Evolutionary conservation across 2,888 invertebrate genomes (phyloP).

Genomic region (Arctia plantaginis): DNA sequence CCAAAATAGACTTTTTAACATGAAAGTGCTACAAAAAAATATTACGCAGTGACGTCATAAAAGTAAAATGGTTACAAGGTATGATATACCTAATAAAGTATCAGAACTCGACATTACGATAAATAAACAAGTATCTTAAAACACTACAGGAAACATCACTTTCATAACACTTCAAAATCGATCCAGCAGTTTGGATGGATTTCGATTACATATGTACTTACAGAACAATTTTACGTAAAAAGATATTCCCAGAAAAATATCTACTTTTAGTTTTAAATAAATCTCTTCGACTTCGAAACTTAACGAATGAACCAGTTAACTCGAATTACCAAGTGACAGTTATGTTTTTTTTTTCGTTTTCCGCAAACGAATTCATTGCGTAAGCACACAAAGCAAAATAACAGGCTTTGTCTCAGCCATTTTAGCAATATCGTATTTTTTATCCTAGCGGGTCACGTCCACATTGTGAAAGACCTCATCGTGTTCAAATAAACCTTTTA

Average conservation of each 20-base stretch:
- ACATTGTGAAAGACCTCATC: slow-evolving; percentile 26
- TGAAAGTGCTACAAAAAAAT: not conserved
- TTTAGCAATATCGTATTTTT: not conserved
- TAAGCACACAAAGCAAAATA: not conserved
- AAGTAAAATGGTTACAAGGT: too few species aligned
- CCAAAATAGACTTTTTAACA: not conserved
- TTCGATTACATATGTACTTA: too few species aligned
- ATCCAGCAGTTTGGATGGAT: too few species aligned
- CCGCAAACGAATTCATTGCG: not conserved
- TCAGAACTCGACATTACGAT: not conserved
- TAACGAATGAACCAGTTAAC: not conserved
- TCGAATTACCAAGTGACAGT: not conserved
- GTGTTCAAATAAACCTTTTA: slow-evolving; percentile 32
- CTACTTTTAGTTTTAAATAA: too few species aligned
- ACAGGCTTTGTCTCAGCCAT: not conserved
- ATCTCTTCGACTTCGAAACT: not conserved
- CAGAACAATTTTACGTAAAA: too few species aligned
- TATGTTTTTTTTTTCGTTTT: not conserved
- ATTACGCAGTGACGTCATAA: not conserved
- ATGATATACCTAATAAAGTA: too few species aligned
- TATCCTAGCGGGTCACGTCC: slow-evolving; percentile 13
- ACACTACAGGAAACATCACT: not conserved
- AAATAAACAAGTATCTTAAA: too few species aligned
- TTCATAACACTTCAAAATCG: too few species aligned
- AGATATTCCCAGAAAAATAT: too few species aligned